phyloP scores from a whole-genome alignment of 2,888 invertebrate species.

The Tanytarsus gracilentus region DNA sequence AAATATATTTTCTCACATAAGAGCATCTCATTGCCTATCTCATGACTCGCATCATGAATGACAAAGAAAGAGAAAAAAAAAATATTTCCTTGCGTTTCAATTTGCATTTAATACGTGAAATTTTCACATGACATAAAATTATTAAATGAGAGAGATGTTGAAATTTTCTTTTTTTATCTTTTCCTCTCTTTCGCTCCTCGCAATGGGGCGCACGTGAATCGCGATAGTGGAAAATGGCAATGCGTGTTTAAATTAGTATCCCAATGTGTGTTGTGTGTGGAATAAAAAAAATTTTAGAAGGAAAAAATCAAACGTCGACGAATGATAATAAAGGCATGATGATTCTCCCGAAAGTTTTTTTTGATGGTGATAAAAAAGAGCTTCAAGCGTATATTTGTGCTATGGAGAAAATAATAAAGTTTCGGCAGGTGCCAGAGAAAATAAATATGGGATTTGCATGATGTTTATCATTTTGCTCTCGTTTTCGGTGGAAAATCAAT shows the following conservation, averaged over 20 bases:
- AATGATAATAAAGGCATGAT: no score
- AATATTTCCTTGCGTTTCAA: neutral
- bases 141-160: no score
- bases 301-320: no score
- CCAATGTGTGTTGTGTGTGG: no score
- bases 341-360: neutral
- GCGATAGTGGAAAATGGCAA: no score
- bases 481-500: neutral
- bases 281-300: no score
- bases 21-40: neutral
- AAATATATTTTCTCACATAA: no score
- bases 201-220: no score
- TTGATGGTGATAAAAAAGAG: neutral
- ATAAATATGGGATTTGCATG: constrained; percentile 24
- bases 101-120: neutral
- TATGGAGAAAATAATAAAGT: constrained; percentile 17
- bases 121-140: no score
- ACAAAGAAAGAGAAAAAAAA: neutral
- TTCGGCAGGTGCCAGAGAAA: constrained; percentile 22
- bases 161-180: no score
- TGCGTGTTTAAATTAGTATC: no score
- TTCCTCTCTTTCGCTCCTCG: no score
- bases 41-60: neutral
- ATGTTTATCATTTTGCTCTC: constrained; percentile 22
- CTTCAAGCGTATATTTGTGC: neutral